Evolutionary conservation across 2,888 invertebrate genomes (phyloP), one percentile per base, ranked within the genome.

Genomic region (Drosophila rubida): DNA sequence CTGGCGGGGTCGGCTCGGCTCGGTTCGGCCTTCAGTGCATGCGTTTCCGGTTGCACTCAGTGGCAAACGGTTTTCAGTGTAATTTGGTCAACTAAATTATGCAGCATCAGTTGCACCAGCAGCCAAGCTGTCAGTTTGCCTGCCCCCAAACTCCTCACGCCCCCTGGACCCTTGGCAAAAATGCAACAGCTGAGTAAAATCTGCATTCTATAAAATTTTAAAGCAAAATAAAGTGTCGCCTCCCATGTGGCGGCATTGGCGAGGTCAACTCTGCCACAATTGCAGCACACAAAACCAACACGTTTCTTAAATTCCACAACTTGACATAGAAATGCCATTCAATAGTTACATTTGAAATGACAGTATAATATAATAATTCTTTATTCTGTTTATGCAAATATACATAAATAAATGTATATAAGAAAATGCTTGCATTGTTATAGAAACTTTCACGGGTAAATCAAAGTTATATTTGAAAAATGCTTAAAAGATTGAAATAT

Each of bases 11-110:
- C n/a, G n/a, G n/a, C n/a, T n/a, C n/a, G n/a, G n/a, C n/a, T n/a
- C 32, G 37, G 14, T 48, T 30, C 45, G 57, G 37, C 49, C 61
- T 55, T 69, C 35, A 72, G 48, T 75, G 76, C 69, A 78, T 82
- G 72, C 79, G 83, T 69, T 87, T 84, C 84, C 84, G 84, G 84
- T 87, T 85, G 80, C 85, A 87, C 87, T 85, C 87, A 85, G 63
- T 69, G 73, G 70, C 82, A 74, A 78, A 78, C 76, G 67, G 61
- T 71, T 69, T 64, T 50, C 83, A 80, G 79, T 82, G 85, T 78
- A 88, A 89, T 89, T 89, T 89, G 89, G 86, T 75, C 88, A 87
- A 82, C 89, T 89, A 89, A 89, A 89, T 89, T 88, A 89, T 89
- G 87, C 88, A 83, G 81, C 83, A 82, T 75, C 85, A 83, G 79